Percentiles rank a stretch among this genome's conserved stretches.
These are phyloP conservation scores for Escarpia spicata DNA, from an alignment of 2,888 invertebrate species.

Conservation along the genomic window DNA sequence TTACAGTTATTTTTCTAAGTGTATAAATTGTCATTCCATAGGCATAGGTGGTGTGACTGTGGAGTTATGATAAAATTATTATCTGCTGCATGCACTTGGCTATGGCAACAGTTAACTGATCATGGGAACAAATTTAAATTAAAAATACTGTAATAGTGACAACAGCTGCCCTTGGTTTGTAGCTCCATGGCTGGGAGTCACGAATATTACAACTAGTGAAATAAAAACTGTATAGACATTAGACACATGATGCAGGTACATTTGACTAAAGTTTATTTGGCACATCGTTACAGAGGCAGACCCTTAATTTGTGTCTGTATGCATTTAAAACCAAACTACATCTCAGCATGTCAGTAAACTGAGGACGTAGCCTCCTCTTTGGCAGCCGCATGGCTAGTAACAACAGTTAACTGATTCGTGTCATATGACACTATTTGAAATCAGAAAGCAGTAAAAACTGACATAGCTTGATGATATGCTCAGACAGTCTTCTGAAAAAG, in stretches of 20 bases:
- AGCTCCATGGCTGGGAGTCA: too few species aligned
- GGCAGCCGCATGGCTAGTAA: not conserved
- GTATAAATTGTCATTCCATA: too few species aligned
- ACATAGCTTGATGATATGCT: not conserved
- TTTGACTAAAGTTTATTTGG: conserved; percentile 1
- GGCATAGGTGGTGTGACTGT: too few species aligned
- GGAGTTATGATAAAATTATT: too few species aligned
- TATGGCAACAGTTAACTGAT: too few species aligned
- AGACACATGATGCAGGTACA: not conserved
- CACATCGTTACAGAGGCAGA: conserved; percentile 3
- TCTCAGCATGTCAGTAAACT: not conserved
- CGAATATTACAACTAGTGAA: not conserved
- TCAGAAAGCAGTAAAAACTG: not conserved
- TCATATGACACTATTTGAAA: not conserved
- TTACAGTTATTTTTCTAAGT: too few species aligned
- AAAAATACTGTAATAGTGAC: too few species aligned
- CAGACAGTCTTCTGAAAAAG: not conserved
- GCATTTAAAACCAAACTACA: not conserved
- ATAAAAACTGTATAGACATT: not conserved
- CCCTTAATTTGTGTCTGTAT: not conserved
- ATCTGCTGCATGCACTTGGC: too few species aligned
- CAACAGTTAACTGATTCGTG: not conserved
- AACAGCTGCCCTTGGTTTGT: too few species aligned
- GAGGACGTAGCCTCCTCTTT: not conserved
- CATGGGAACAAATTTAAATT: too few species aligned